Conservation (phyloP, 1,140 invertebrate species). For the Pseudomyrmex cubaensis region DNA sequence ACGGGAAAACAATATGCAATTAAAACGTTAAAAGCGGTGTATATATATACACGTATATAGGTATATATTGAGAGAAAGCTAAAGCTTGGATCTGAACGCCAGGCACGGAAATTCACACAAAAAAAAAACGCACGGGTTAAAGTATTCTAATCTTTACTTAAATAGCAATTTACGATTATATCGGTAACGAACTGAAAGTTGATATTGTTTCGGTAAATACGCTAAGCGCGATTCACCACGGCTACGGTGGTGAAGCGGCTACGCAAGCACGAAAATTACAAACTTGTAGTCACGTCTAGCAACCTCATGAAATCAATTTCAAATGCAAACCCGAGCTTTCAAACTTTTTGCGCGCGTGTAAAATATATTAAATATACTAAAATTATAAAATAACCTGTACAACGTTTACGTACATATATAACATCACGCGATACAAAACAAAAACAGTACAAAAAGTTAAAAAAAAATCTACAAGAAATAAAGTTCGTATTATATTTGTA, state of each 20-base stretch:
- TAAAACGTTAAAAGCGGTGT: conserved; percentile 38
- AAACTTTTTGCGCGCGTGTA: neutral
- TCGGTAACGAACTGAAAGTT: conserved; percentile 16
- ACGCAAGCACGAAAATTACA: too few relatives aligned
- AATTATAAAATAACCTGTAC: neutral
- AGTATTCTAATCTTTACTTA: conserved; percentile 20
- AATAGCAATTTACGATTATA: conserved; percentile 45
- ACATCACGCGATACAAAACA: neutral
- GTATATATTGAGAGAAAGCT: conserved; percentile 22
- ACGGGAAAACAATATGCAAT: conserved; percentile 54
- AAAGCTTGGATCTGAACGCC: conserved; percentile 1
- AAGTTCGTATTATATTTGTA: neutral
- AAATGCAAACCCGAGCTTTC: neutral
- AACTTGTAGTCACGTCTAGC: neutral
- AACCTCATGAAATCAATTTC: conserved; percentile 21
- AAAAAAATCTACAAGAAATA: neutral
- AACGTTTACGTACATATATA: neutral
- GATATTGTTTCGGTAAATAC: conserved; percentile 7
- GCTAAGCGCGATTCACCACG: conserved; percentile 27
- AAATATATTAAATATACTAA: conserved; percentile 10
- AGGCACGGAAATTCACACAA: neutral
- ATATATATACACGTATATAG: too few relatives aligned
- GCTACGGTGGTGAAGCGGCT: neutral
- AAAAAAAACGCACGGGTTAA: too few relatives aligned
- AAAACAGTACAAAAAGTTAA: neutral